Evolutionary conservation across 2,113 vertebrate species (phyloP).

Genomic region (Sceloporus undulatus): DNA sequence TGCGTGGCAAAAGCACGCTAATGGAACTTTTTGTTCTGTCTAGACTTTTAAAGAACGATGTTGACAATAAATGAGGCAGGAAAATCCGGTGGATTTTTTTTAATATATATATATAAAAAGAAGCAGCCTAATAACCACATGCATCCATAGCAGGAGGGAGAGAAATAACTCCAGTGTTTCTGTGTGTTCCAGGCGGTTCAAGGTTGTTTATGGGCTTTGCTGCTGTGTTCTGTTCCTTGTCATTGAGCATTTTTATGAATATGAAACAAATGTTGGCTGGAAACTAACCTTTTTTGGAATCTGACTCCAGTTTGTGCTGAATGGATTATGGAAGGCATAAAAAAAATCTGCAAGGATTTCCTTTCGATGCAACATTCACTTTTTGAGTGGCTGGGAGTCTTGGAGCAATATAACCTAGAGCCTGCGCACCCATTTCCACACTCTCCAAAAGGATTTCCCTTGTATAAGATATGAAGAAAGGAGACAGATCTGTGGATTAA

Average conservation of each 20-base stretch:
- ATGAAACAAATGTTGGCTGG: constrained; percentile 36
- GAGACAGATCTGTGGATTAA: not conserved
- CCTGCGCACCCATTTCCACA: not conserved
- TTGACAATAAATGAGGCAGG: not conserved
- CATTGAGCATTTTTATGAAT: rapidly evolving
- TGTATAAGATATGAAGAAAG: too few relatives aligned
- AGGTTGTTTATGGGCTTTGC: rapidly evolving
- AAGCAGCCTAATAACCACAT: not conserved
- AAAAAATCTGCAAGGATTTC: not conserved
- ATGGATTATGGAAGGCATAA: constrained; percentile 17
- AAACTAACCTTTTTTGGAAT: not conserved
- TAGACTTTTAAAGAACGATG: constrained; percentile 24
- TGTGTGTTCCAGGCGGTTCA: rapidly evolving
- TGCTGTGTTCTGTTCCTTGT: not conserved
- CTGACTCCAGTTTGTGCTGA: not conserved
- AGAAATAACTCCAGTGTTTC: not conserved
- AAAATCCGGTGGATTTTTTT: not conserved
- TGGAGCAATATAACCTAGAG: not conserved
- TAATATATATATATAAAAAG: not conserved
- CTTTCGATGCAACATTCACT: constrained; percentile 21
- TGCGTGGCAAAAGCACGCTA: not conserved
- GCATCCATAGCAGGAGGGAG: not conserved
- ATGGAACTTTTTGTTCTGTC: not conserved
- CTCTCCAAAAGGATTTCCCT: not conserved
- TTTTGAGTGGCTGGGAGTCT: not conserved